These are phyloP conservation scores for Jordanella pulchra DNA, from an alignment of 2,797 vertebrate species.

Conservation along the genomic window DNA sequence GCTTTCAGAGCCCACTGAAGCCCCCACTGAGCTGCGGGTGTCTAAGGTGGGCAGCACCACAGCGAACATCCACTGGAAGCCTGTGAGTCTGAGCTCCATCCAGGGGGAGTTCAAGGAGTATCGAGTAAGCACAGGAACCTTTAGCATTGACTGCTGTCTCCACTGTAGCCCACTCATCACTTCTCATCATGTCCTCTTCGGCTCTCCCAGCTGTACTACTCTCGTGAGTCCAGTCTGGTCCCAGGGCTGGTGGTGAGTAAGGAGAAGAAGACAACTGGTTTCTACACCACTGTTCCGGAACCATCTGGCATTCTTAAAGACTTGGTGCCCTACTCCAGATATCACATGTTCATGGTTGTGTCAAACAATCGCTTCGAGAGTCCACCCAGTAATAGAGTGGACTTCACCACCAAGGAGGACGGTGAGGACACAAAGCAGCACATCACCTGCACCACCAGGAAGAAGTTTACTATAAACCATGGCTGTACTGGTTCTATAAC, in stretches of 20 bases:
- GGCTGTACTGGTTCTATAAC: too few species aligned
- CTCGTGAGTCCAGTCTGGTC: conserved; percentile 91
- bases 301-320: conserved; percentile 85
- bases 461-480: neutral
- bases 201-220: conserved; percentile 88
- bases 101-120: conserved; percentile 95
- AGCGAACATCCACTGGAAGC: conserved; percentile 87
- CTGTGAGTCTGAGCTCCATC: conserved; percentile 86
- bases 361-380: conserved; percentile 90
- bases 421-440: conserved; percentile 74
- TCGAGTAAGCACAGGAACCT: conserved; percentile 81
- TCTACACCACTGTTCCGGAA: conserved; percentile 83
- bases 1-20: conserved; percentile 85
- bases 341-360: conserved; percentile 94
- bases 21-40: conserved; percentile 87
- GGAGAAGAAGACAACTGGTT: conserved; percentile 88
- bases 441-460: too few species aligned
- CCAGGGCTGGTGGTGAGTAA: conserved; percentile 86
- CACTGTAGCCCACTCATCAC: neutral
- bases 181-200: conserved; percentile 19
- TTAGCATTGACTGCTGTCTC: neutral
- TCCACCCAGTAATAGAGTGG: conserved; percentile 87
- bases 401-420: conserved; percentile 92
- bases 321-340: conserved; percentile 91
- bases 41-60: conserved; percentile 87